Percentiles rank a stretch among this genome's conserved stretches.
These are phyloP conservation scores for Vanessa atalanta DNA, from an alignment of 1,140 invertebrate species.

Conservation along the genomic window DNA sequence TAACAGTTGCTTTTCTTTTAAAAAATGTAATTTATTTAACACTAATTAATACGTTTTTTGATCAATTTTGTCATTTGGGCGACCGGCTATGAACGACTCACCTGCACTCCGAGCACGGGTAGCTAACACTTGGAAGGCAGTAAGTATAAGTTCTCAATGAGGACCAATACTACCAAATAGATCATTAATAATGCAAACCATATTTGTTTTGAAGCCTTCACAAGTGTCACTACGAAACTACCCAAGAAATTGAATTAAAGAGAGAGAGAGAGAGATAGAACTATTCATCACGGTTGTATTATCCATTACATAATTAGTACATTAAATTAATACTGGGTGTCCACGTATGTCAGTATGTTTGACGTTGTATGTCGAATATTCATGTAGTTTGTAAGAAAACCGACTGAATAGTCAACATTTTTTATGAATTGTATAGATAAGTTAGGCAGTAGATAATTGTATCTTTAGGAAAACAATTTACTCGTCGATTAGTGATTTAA, in stretches of 20 bases:
- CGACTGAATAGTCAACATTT: conserved; percentile 79
- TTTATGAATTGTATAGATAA: conserved; percentile 69
- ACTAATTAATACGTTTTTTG: background rate
- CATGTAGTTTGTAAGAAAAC: conserved; percentile 68
- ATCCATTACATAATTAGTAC: conserved; percentile 30
- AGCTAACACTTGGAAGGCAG: conserved; percentile 17
- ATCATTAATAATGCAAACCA: conserved; percentile 7
- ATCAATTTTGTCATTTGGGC: conserved; percentile 6
- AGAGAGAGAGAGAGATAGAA: conserved; percentile 37
- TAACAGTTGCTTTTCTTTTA: no score
- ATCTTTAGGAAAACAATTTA: conserved; percentile 36
- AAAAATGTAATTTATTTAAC: background rate
- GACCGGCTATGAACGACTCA: conserved; percentile 18
- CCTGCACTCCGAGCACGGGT: conserved; percentile 5
- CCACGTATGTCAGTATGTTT: conserved; percentile 38
- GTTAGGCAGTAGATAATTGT: conserved; percentile 51
- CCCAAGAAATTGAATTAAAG: conserved; percentile 5
- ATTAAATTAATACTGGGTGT: conserved; percentile 30
- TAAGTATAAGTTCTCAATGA: background rate
- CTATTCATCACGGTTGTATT: conserved; percentile 30
- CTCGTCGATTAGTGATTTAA: conserved; percentile 32
- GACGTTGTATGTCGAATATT: conserved; percentile 43
- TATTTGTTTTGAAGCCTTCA: conserved; percentile 6
- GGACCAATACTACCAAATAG: conserved; percentile 24
- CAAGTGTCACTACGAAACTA: conserved; percentile 19